Evolutionary conservation across 2,113 vertebrate genomes (phyloP).

Genomic region (Mormyrus iriodes): DNA sequence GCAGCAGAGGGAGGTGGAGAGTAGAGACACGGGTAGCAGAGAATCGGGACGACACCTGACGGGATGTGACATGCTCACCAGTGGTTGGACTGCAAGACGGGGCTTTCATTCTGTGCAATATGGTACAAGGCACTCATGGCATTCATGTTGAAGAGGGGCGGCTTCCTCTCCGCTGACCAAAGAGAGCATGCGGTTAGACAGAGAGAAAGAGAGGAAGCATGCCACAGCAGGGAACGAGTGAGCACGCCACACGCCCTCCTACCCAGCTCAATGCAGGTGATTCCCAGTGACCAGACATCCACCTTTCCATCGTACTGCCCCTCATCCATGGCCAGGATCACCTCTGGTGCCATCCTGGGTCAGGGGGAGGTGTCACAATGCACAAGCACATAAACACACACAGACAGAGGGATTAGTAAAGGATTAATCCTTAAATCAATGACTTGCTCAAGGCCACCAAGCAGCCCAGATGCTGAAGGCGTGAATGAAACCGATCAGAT

Average conservation of each 20-base stretch:
- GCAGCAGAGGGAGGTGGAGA: background rate
- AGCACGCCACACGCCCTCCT: background rate
- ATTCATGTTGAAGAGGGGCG: slow-evolving; percentile 69
- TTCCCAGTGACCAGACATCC: slow-evolving; percentile 74
- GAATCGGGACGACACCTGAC: background rate
- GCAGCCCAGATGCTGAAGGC: background rate
- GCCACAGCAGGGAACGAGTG: background rate
- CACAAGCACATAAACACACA: background rate
- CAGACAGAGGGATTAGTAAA: background rate
- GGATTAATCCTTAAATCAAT: background rate
- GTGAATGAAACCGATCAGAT: background rate
- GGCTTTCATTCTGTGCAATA: slow-evolving; percentile 69
- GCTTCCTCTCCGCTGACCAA: slow-evolving; percentile 61
- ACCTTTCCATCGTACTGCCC: slow-evolving; percentile 75
- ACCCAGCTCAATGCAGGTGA: slow-evolving; percentile 75
- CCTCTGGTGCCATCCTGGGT: slow-evolving; percentile 73
- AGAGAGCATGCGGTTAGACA: slow-evolving; percentile 4
- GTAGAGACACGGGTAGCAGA: background rate
- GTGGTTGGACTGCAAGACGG: slow-evolving; percentile 63
- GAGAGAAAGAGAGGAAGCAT: background rate
- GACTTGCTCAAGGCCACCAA: background rate
- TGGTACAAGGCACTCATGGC: slow-evolving; percentile 73
- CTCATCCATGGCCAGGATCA: slow-evolving; percentile 75
- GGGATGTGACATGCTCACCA: slow-evolving; percentile 48
- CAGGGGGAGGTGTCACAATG: background rate